Conservation (phyloP, 2,797 vertebrate species). For the Chiroxiphia lanceolata region DNA sequence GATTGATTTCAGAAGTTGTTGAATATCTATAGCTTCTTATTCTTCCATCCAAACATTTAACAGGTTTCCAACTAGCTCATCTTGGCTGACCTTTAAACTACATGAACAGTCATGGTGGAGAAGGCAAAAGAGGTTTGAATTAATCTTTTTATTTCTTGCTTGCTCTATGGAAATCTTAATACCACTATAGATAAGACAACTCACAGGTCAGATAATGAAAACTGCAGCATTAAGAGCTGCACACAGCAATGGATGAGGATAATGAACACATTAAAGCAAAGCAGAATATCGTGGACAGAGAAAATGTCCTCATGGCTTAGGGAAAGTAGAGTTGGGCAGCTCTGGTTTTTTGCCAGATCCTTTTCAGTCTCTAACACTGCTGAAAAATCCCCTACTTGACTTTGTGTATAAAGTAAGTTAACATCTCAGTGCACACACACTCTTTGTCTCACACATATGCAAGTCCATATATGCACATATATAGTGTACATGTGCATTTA, state of each 20-base stretch:
- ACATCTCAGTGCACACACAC: background rate
- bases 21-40: background rate
- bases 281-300: background rate
- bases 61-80: background rate
- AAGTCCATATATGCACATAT: background rate
- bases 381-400: background rate
- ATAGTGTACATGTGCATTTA: background rate
- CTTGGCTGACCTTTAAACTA: background rate
- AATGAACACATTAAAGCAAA: background rate
- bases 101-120: background rate
- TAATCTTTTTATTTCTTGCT: background rate
- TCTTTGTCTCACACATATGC: background rate
- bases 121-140: background rate
- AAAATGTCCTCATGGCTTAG: background rate
- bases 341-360: background rate
- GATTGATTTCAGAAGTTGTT: background rate
- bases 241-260: background rate
- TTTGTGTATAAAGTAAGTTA: background rate
- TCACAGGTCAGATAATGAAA: background rate
- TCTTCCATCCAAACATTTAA: background rate
- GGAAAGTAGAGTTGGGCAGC: background rate
- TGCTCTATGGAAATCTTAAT: background rate
- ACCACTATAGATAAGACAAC: background rate
- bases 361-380: background rate
- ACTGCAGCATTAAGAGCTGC: background rate